Percentiles rank a stretch among this genome's conserved stretches.
Conservation (phyloP, 2,888 invertebrate genomes). For the Drosophila quinaria region DNA sequence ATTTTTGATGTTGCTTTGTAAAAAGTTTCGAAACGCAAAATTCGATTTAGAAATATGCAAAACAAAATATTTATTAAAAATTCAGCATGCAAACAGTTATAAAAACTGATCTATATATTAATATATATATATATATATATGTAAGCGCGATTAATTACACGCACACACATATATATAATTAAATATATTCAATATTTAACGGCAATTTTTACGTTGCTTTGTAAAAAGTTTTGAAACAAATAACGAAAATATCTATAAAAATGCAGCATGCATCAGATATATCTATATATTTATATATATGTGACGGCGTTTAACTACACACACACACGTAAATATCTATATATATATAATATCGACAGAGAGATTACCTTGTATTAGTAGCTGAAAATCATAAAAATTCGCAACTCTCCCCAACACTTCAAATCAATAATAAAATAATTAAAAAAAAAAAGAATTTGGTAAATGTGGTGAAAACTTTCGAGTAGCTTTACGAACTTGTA, state of each 20-base stretch:
- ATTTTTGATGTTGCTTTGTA: constrained; percentile 2
- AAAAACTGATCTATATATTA: not conserved
- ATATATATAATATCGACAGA: constrained; percentile 28
- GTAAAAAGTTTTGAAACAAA: constrained; percentile 38
- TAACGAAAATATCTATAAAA: not conserved
- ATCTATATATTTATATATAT: constrained; percentile 6
- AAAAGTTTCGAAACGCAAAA: constrained; percentile 1
- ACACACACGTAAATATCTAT: constrained; percentile 10
- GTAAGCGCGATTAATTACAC: not conserved
- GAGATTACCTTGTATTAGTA: constrained; percentile 65
- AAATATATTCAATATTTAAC: constrained; percentile 16
- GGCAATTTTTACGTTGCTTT: constrained; percentile 47
- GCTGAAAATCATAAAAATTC: constrained; percentile 18
- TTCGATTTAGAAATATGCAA: not conserved
- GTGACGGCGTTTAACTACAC: constrained; percentile 22
- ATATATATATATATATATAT: not conserved
- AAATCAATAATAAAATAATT: constrained; percentile 28
- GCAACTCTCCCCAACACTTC: constrained; percentile 16
- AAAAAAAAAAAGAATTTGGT: constrained; percentile 42
- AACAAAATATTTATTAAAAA: not conserved
- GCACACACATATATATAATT: constrained; percentile 11
- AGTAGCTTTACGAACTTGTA: constrained; percentile 79
- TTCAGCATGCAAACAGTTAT: constrained; percentile 1
- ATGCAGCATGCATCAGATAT: constrained; percentile 13
- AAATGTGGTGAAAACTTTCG: constrained; percentile 70